Evolutionary conservation across 2,888 invertebrate genomes (phyloP).

Genomic region (Seladonia tumulorum): DNA sequence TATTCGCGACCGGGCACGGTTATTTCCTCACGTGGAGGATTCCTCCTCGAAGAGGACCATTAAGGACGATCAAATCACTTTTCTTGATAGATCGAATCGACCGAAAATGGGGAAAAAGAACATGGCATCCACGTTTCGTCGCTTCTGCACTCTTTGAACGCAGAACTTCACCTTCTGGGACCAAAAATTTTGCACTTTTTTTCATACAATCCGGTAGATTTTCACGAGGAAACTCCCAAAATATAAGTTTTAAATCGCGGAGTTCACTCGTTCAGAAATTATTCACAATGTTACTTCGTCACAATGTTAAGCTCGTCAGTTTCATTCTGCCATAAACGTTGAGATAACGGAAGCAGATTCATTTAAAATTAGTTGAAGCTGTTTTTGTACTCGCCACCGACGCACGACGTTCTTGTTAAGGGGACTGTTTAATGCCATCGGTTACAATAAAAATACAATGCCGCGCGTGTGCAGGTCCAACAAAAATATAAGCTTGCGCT

Average conservation of each 20-base stretch:
- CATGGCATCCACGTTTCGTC: not conserved
- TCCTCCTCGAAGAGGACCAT: conserved; percentile 23
- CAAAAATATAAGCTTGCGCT: not conserved
- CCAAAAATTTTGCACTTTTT: too few species aligned
- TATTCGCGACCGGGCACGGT: conserved; percentile 39
- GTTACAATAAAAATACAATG: conserved; percentile 14
- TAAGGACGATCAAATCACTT: conserved; percentile 28
- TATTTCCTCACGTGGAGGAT: conserved; percentile 25
- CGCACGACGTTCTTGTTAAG: not conserved
- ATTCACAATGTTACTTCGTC: too few species aligned
- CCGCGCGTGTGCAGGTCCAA: not conserved
- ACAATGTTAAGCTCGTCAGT: too few species aligned
- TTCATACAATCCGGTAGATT: too few species aligned
- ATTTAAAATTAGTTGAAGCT: not conserved
- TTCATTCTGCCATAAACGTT: too few species aligned
- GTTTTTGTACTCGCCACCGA: not conserved
- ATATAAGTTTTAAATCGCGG: too few species aligned
- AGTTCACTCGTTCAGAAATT: too few species aligned
- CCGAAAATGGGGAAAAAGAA: not conserved
- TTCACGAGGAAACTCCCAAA: too few species aligned
- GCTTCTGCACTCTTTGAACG: not conserved
- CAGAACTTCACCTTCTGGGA: too few species aligned
- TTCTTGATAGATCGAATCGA: not conserved
- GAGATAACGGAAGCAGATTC: not conserved
- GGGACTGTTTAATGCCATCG: not conserved